Evolutionary conservation across 2,888 invertebrate genomes (phyloP), one percentile per base, ranked within the genome.

Genomic region (Luperina testacea): DNA sequence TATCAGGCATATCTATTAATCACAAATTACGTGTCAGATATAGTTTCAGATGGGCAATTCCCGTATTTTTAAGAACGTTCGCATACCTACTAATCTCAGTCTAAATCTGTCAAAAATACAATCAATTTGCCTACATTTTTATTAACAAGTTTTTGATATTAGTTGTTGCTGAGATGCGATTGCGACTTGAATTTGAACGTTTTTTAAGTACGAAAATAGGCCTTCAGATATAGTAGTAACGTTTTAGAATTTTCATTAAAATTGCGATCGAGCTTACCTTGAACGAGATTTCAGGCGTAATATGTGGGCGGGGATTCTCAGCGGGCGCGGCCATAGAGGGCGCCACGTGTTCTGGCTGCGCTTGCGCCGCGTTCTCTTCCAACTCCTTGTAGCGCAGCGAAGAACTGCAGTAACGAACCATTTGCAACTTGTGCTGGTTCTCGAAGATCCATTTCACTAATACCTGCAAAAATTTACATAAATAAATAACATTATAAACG

Each of bases 401-500:
- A 77, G 96, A 97, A 90, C 97, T 97, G 94, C 97, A 97, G 88
- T 95, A 94, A 27, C 97, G 95, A 64, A 97, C 95, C 69, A 97
- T 97, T 88, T 97, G 97, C 87, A 98, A 93, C 93, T 98, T 98
- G 94, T 98, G 98, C 94, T 98, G 98, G 91, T 98, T 98, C 93
- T 97, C 97, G 92, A 98, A 97, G 85, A 98, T 96, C 97, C 97
- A 97, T 95, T 97, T 97, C 92, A 97, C 97, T 87, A 97, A 94
- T 85, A 97, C 96, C 97, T 98, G 90, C 72, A 87, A 84, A 68
- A 72, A 68, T 13, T 0, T 69, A 70, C 59, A 59, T 77, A 77
- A 65, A 65, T 53, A 74, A 59, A 74, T 75, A 42, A 61, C 59
- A 59, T n/a, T 51, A 78, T n/a, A 65, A 67, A 45, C n/a, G 4